Base-by-base conservation (phyloP, 2,113 vertebrate genomes). In the Esox niger region DNA sequence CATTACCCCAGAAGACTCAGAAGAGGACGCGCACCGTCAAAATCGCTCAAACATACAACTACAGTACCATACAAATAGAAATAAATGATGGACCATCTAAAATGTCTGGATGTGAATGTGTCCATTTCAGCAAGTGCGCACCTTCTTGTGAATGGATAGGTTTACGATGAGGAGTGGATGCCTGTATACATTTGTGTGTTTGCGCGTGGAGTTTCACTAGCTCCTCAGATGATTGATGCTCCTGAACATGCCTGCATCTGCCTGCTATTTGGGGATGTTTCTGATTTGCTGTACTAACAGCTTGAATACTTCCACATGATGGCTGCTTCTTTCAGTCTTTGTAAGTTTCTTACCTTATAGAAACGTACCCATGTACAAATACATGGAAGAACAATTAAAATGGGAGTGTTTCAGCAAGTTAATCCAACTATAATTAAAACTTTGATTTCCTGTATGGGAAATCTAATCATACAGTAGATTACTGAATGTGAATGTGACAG, bases 181-280 rank as follows among this genome's bases (percentile, higher is more conserved):
- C 8, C 23, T 21, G 75, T 69, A 66, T 74, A 75, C 20, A 35
- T 35, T 62, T 66, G 59, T 63, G 32, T 66, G 32, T 74, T 56
- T 70, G 71, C 66, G 62, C 55, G 55, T 26, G 29, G 11, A 49
- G 64, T 80, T 79, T 73, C 61, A 71, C 69, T 73, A 65, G 75
- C 76, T 85, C 68, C 74, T 86, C 77, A 83, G 75, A 84, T 77
- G 84, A 86, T 56, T 86, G 79, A 84, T 63, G 84, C 79, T 86
- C 81, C 80, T 66, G 77, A 87, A 82, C 81, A 70, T 77, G 86
- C 82, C 80, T 81, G 86, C 89, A 90, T 87, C 86, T 90, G 87
- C 85, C 86, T 87, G 85, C 83, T 82, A 87, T 90, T 88, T 87
- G 85, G 82, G 84, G 77, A 74, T 88, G 85, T 89, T 88, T 88